These are phyloP conservation scores for Calameuta filiformis DNA, from an alignment of 2,888 invertebrate species.

Conservation along the genomic window DNA sequence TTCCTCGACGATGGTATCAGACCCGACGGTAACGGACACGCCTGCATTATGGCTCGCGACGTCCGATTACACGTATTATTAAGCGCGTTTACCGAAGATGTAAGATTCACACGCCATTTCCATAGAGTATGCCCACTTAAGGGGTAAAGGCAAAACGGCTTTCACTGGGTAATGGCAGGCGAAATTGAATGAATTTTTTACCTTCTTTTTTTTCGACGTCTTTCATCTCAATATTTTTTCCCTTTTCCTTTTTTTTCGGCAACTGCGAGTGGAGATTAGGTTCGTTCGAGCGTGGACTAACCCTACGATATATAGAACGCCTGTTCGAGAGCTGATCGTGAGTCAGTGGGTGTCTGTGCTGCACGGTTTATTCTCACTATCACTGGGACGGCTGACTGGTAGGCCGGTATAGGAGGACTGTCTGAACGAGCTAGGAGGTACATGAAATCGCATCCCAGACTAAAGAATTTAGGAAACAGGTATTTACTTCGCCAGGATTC, in stretches of 20 bases:
- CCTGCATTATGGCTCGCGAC: background rate
- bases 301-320: background rate
- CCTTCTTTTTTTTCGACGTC: background rate
- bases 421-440: background rate
- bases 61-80: slow-evolving; percentile 23
- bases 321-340: background rate
- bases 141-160: slow-evolving; percentile 6
- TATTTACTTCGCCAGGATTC: background rate
- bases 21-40: background rate
- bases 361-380: background rate
- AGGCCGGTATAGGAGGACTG: background rate
- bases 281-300: background rate
- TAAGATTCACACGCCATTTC: slow-evolving; percentile 21
- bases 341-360: background rate
- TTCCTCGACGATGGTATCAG: background rate
- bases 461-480: background rate
- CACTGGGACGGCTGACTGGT: background rate
- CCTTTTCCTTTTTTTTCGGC: background rate
- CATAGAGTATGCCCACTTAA: slow-evolving; percentile 10
- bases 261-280: background rate
- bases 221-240: background rate
- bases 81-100: slow-evolving; percentile 20
- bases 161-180: slow-evolving; percentile 18
- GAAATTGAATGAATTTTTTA: slow-evolving; percentile 25
- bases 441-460: background rate